These are phyloP conservation scores for zebrafish (Danio rerio) DNA, from an alignment of 2,113 vertebrate genomes.

Conservation along the genomic window DNA sequence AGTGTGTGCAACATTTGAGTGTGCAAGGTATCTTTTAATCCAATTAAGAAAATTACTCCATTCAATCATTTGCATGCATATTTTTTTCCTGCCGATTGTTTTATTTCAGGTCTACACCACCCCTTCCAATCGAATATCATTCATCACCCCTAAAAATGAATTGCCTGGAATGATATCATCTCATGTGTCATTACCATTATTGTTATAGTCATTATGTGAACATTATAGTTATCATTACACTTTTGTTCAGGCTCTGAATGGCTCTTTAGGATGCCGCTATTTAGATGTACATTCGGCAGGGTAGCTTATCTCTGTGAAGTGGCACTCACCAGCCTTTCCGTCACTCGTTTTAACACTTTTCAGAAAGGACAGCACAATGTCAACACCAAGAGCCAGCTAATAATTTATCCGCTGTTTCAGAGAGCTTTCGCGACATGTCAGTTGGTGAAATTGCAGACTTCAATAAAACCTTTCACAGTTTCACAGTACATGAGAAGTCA, in stretches of 20 bases:
- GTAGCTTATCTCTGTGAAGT: neutral
- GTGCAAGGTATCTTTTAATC: neutral
- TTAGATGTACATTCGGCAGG: neutral
- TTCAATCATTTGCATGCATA: neutral
- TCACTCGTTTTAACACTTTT: neutral
- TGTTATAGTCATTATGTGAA: too few species aligned
- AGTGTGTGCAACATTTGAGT: neutral
- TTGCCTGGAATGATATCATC: too few species aligned
- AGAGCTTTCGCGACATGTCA: neutral
- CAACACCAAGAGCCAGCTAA: neutral
- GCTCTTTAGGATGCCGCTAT: neutral
- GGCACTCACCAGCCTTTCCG: neutral
- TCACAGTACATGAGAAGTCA: conserved; percentile 19
- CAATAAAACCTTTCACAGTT: neutral
- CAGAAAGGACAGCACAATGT: conserved; percentile 8
- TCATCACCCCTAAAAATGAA: too few species aligned
- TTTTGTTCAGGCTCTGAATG: too few species aligned
- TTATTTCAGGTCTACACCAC: too few species aligned
- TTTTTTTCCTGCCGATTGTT: neutral
- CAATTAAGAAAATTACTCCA: neutral
- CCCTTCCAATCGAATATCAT: too few species aligned
- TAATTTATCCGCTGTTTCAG: neutral
- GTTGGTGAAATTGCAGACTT: neutral
- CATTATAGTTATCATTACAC: too few species aligned
- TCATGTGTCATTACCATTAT: too few species aligned